phyloP scores from a whole-genome alignment of 2,797 vertebrate species.

The Macrochelys suwanniensis region DNA sequence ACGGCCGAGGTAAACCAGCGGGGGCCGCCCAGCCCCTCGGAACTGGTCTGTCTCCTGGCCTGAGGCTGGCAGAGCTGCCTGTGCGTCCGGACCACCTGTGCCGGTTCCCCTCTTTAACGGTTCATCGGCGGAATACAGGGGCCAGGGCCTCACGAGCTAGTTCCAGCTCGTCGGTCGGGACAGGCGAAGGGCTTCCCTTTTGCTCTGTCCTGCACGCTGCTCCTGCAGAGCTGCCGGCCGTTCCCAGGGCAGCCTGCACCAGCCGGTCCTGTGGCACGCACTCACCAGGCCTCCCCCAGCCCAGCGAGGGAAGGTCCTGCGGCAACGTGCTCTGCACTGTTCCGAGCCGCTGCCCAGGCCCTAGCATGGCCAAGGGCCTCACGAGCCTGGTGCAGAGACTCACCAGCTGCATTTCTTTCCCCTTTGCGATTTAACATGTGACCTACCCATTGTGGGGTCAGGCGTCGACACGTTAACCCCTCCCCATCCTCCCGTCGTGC shows the following conservation, averaged over 20 bases:
- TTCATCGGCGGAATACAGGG: neutral
- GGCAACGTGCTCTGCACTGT: neutral
- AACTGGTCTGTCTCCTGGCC: neutral
- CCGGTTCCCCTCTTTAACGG: neutral
- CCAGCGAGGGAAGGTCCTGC: neutral
- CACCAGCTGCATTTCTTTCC: neutral
- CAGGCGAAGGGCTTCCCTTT: neutral
- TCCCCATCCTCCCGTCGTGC: neutral
- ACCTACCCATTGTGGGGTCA: neutral
- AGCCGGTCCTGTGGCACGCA: neutral
- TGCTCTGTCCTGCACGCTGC: neutral
- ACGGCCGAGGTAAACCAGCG: slow-evolving; percentile 89
- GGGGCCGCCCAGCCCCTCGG: neutral
- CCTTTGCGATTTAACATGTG: neutral
- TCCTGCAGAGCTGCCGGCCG: neutral
- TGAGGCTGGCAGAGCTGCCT: neutral
- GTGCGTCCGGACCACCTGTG: neutral
- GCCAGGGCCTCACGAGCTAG: neutral
- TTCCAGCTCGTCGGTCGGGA: fast-evolving
- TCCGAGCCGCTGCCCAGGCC: neutral
- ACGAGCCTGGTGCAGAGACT: neutral
- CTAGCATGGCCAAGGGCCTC: neutral
- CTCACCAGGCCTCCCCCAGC: neutral
- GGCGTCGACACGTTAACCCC: neutral
- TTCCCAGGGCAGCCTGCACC: neutral